Percentiles rank a stretch among this genome's conserved stretches.
Conservation (phyloP, 2,113 vertebrate species). For the Brevimyrus niger region DNA sequence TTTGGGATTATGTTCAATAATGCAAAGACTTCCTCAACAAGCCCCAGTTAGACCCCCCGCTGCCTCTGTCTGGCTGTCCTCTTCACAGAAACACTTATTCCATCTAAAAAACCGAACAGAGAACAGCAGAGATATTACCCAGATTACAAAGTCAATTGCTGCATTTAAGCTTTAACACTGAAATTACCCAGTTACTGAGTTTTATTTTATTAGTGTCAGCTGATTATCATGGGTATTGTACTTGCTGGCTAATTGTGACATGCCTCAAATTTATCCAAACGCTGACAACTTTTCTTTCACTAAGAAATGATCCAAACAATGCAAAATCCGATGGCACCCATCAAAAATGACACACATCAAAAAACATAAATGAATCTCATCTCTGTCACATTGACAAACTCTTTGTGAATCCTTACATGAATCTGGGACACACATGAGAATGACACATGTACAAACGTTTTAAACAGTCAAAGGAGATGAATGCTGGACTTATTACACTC, state of each 20-base stretch:
- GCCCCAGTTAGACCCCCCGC: not conserved
- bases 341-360: not conserved
- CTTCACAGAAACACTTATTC: not conserved
- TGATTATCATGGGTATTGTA: not conserved
- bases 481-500: not conserved
- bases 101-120: not conserved
- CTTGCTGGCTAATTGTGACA: not conserved
- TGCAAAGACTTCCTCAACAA: not conserved
- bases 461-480: not conserved
- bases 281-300: not conserved
- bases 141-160: not conserved
- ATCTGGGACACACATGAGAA: not conserved
- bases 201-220: not conserved
- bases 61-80: not conserved
- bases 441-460: not conserved
- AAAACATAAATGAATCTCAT: not conserved
- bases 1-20: not conserved
- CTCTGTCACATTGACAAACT: not conserved
- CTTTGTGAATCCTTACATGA: not conserved
- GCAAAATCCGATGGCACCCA: not conserved
- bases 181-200: not conserved
- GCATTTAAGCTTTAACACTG: not conserved
- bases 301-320: not conserved
- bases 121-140: not conserved
- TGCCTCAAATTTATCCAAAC: not conserved